Percentiles rank a stretch among this genome's conserved stretches.
Conservation (phyloP, 2,113 vertebrate species). For the Hemichromis elongatus region DNA sequence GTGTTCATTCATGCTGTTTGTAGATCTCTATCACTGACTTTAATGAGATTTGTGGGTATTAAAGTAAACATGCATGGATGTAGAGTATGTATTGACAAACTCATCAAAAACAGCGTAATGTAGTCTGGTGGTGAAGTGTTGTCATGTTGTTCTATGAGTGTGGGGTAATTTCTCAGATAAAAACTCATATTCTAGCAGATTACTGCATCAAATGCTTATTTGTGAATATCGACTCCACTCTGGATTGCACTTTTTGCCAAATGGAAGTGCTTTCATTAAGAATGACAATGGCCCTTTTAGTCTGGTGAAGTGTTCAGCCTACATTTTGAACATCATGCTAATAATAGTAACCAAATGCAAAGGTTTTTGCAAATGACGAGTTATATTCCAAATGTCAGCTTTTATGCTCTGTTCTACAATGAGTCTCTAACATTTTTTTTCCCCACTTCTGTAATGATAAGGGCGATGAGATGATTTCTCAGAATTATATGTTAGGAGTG, state of each 20-base stretch:
- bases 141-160: neutral
- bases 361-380: neutral
- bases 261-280: conserved; percentile 10
- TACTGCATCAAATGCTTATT: conserved; percentile 6
- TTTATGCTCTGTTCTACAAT: neutral
- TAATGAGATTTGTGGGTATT: neutral
- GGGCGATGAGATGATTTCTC: neutral
- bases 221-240: neutral
- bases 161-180: neutral
- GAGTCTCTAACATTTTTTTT: neutral
- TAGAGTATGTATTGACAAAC: neutral
- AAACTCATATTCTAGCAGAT: conserved; percentile 13
- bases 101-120: neutral
- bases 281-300: conserved; percentile 15
- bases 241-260: conserved; percentile 3
- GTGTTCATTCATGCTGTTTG: conserved; percentile 4
- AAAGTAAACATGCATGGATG: neutral
- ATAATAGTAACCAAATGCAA: conserved; percentile 11
- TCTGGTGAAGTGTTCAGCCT: neutral
- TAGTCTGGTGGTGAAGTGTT: neutral
- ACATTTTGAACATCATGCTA: conserved; percentile 12
- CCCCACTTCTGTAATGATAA: neutral
- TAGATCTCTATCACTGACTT: neutral
- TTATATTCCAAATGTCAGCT: neutral
- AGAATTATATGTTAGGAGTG: neutral